phyloP scores from a whole-genome alignment of 2,888 invertebrate genomes.

The Callyntrura sp. region DNA sequence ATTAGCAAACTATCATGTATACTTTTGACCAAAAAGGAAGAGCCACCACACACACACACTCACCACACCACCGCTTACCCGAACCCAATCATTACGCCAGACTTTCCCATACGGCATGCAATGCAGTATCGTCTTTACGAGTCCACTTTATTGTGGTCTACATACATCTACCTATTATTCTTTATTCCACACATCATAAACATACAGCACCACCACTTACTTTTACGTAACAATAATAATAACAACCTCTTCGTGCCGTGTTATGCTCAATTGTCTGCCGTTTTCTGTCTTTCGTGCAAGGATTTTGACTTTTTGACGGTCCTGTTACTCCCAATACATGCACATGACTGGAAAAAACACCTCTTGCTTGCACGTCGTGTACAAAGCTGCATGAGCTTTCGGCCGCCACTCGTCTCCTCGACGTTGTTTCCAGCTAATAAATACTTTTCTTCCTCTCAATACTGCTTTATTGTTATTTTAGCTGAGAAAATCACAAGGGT shows the following conservation, averaged over 20 bases:
- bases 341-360: no score
- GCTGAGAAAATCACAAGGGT: slow-evolving; percentile 45
- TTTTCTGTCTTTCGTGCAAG: slow-evolving; percentile 59
- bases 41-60: slow-evolving; percentile 6
- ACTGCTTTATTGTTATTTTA: slow-evolving; percentile 65
- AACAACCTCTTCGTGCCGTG: slow-evolving; percentile 1
- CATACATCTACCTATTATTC: background rate
- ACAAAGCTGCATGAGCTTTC: background rate
- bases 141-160: background rate
- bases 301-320: slow-evolving; percentile 63
- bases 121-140: no score
- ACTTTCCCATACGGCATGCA: background rate
- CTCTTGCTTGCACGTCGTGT: slow-evolving; percentile 23
- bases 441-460: slow-evolving; percentile 25
- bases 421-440: slow-evolving; percentile 29
- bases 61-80: slow-evolving; percentile 56
- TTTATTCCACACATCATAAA: background rate
- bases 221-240: slow-evolving; percentile 36
- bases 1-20: background rate
- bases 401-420: slow-evolving; percentile 33
- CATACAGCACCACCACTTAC: background rate
- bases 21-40: slow-evolving; percentile 44
- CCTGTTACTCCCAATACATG: slow-evolving; percentile 17
- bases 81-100: slow-evolving; percentile 36
- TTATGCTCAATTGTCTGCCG: background rate